These are phyloP conservation scores for Calidris pygmaea DNA, from an alignment of 2,113 vertebrate species.

Conservation along the genomic window DNA sequence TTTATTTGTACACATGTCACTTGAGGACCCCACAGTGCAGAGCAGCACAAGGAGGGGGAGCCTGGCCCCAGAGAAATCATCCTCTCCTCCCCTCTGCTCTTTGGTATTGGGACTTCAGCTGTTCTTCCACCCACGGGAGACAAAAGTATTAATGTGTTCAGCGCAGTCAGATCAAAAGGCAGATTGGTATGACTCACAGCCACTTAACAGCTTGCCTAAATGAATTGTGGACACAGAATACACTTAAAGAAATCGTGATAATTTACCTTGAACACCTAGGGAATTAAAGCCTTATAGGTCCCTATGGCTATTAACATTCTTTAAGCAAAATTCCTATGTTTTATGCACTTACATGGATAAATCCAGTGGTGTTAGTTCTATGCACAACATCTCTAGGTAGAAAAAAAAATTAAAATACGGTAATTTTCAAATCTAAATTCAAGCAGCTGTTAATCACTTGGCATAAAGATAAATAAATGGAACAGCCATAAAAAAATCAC, in stretches of 20 bases:
- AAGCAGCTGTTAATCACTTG: background rate
- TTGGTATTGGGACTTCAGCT: background rate
- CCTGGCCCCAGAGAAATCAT: background rate
- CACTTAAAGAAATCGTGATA: background rate
- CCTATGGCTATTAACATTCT: background rate
- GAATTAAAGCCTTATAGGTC: background rate
- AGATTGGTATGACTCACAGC: background rate
- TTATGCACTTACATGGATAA: background rate
- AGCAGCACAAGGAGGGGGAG: background rate
- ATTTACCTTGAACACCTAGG: background rate
- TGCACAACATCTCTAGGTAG: background rate
- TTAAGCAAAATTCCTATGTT: background rate
- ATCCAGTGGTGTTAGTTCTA: background rate
- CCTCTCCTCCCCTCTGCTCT: background rate
- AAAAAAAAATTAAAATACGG: background rate
- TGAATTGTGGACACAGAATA: background rate
- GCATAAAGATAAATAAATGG: background rate
- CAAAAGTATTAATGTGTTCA: background rate
- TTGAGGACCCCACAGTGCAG: background rate
- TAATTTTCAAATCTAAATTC: background rate
- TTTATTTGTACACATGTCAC: background rate
- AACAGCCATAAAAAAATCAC: background rate
- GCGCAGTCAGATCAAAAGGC: background rate
- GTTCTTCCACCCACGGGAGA: background rate
- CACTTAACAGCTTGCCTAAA: background rate